Base-by-base conservation (phyloP, 2,113 vertebrate species). In the Paradoxurus hermaphroditus region DNA sequence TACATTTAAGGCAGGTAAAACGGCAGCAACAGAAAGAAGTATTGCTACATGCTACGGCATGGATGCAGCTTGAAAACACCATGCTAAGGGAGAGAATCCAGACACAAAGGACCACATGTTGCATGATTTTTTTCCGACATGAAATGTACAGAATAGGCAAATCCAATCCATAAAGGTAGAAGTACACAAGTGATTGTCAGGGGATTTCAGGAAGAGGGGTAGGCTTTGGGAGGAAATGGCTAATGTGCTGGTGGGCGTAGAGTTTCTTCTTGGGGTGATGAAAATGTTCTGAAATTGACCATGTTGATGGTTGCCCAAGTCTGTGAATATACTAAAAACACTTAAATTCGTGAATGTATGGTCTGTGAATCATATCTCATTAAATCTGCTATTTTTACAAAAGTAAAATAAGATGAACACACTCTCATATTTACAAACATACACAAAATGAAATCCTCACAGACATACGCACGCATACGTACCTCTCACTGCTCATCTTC, bases 1-100 rank as follows among this genome's bases (percentile, higher is more conserved):
- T 73, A 97, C 94, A 46, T 31, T 53, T 65, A 72, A 65, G 16
- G 53, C 27, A 70, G 87, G 65, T 68, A 83, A 90, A 90, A 92
- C 59, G 36, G 72, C 13, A 59, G 79, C 19, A 94, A 92, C 53
- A 78, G 46, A 41, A 95, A 4, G 12, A 79, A 68, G 46, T 49
- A 36, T 4, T 44, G 70, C 86, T 3, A 78, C 44, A 53, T 16
- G 41, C 18, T 39, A 67, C 12, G 82, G 53, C 56, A 87, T 0
- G 27, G 7, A 78, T 36, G 23, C 59, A 89, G 8, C 19, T 13
- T 77, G 10, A 94, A 91, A 96, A 41, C 51, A 27, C 25, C 21
- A 91, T 7, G 46, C 1, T 25, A 82, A 53, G 0, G 51, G 13
- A 91, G 65, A 79, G 78, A 49, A 46, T 19, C n/a, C 39, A 85